Evolutionary conservation across 92 coral and sea anemone genomes (phyloP).

Genomic region (Epizoanthus ramosus): DNA sequence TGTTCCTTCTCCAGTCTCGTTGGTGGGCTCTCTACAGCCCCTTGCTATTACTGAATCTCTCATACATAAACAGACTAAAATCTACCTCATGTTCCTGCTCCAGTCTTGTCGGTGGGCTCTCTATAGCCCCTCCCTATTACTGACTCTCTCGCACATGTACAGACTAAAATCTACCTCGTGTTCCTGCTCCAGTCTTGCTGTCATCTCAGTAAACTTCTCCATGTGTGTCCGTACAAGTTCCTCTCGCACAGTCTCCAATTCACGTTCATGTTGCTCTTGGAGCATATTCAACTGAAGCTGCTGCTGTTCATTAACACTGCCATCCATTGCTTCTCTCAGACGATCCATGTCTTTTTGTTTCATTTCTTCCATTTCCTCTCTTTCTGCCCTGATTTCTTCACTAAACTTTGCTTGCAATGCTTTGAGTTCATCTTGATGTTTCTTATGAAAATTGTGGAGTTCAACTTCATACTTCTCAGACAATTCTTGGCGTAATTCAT

Average conservation of each 20-base stretch:
- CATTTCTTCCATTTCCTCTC: conserved; percentile 68
- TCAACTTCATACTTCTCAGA: conserved; percentile 53
- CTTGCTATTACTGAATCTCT: too few species aligned
- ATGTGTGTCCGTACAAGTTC: conserved; percentile 95
- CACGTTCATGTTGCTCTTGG: conserved; percentile 92
- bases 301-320: conserved; percentile 89
- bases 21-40: too few species aligned
- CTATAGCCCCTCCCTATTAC: too few species aligned
- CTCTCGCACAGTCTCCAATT: conserved; percentile 85
- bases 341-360: conserved; percentile 78
- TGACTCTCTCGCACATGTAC: too few species aligned
- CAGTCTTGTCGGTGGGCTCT: conserved; percentile 49
- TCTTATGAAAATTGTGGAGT: conserved; percentile 52
- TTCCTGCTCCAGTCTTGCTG: conserved; percentile 81
- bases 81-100: conserved; percentile 86
- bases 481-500: conserved; percentile 59
- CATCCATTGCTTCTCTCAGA: conserved; percentile 79
- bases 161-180: conserved; percentile 69
- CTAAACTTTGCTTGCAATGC: conserved; percentile 64
- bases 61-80: too few species aligned
- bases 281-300: conserved; percentile 84
- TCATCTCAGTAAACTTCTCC: conserved; percentile 97
- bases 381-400: conserved; percentile 73
- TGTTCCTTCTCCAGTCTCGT: conserved; percentile 83
- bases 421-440: conserved; percentile 67